Percentiles rank a stretch among this genome's conserved stretches.
phyloP scores from a whole-genome alignment of 53 echinoderm and acorn worm genomes.

The Astropecten irregularis region DNA sequence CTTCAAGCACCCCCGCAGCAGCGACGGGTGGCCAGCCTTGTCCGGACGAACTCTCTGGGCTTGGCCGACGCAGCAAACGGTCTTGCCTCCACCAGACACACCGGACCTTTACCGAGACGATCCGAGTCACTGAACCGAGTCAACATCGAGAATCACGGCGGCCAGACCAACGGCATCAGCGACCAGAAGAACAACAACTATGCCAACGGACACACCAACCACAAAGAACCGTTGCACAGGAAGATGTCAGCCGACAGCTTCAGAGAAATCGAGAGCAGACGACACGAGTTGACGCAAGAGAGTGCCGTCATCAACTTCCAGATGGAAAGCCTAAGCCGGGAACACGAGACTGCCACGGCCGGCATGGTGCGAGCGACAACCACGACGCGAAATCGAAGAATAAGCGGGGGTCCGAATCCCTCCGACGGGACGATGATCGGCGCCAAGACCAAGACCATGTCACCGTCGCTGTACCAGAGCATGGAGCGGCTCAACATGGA shows the following conservation, averaged over 20 bases:
- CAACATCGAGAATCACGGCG: slow-evolving; percentile 32
- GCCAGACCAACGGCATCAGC: neutral
- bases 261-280: slow-evolving; percentile 72
- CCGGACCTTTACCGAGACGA: slow-evolving; percentile 32
- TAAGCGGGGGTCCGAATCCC: slow-evolving; percentile 58
- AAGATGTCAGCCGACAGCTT: slow-evolving; percentile 62
- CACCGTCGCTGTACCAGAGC: slow-evolving; percentile 55
- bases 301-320: slow-evolving; percentile 87
- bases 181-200: slow-evolving; percentile 9
- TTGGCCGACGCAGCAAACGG: slow-evolving; percentile 9
- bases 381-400: slow-evolving; percentile 27
- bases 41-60: slow-evolving; percentile 79
- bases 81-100: neutral
- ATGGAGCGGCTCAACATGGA: slow-evolving; percentile 75
- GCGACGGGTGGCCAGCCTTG: slow-evolving; percentile 64
- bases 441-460: slow-evolving; percentile 20
- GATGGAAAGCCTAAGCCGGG: slow-evolving; percentile 75
- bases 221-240: slow-evolving; percentile 45
- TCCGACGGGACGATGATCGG: slow-evolving; percentile 38
- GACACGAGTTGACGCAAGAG: slow-evolving; percentile 76
- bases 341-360: slow-evolving; percentile 68
- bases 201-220: slow-evolving; percentile 27
- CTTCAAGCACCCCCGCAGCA: slow-evolving; percentile 19
- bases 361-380: slow-evolving; percentile 51
- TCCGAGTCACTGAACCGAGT: slow-evolving; percentile 28